Evolutionary conservation across 2,888 invertebrate genomes (phyloP).

Genomic region (Gastracanthus pulcherrimus): DNA sequence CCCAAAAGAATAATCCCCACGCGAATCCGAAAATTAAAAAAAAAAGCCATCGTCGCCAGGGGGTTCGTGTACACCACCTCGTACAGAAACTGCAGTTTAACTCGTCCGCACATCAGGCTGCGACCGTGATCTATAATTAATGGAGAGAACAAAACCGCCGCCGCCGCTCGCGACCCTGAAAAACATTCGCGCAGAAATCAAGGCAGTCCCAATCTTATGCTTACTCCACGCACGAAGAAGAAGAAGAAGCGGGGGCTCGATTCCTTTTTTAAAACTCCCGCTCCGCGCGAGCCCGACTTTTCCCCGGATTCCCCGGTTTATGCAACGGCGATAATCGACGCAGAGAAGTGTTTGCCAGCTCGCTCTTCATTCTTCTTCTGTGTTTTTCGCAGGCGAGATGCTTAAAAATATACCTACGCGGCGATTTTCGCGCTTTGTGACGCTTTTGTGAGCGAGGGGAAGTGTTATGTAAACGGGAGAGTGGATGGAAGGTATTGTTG

Average conservation of each 20-base stretch:
- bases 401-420: neutral
- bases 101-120: too few species aligned
- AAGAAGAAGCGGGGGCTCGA: conserved; percentile 6
- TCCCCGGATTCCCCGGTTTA: too few species aligned
- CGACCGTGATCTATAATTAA: neutral
- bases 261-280: neutral
- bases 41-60: too few species aligned
- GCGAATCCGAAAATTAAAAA: too few species aligned
- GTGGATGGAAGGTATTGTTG: neutral
- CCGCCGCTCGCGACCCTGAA: neutral
- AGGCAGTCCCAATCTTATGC: neutral
- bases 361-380: too few species aligned
- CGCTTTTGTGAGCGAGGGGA: neutral
- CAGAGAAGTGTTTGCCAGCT: too few species aligned
- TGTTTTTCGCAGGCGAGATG: neutral
- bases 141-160: neutral
- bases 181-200: neutral
- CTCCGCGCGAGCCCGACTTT: too few species aligned
- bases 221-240: too few species aligned
- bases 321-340: too few species aligned
- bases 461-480: neutral
- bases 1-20: too few species aligned
- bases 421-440: neutral
- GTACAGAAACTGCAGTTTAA: too few species aligned
- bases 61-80: too few species aligned